These are phyloP conservation scores for Coelopa frigida DNA, from an alignment of 1,140 invertebrate species.

Conservation along the genomic window DNA sequence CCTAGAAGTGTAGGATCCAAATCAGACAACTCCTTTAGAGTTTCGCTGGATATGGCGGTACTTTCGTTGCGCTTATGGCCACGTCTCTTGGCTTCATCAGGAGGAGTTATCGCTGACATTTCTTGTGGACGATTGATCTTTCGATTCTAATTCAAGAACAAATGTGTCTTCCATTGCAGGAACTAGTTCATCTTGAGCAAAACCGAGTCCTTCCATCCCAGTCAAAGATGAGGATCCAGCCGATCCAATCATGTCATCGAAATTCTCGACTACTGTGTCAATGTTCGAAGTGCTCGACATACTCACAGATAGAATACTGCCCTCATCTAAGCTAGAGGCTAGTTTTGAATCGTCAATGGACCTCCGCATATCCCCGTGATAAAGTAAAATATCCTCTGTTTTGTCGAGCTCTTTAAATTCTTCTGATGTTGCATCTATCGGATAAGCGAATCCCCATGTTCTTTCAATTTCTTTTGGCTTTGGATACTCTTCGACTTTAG, in stretches of 20 bases:
- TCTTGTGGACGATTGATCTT: conserved; percentile 48
- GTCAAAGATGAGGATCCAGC: conserved; percentile 44
- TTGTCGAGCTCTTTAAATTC: conserved; percentile 29
- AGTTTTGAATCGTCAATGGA: conserved; percentile 43
- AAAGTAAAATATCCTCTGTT: conserved; percentile 34
- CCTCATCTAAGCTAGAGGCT: conserved; percentile 52
- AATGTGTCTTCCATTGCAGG: conserved; percentile 31
- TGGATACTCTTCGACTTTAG: conserved; percentile 39
- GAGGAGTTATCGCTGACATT: conserved; percentile 42
- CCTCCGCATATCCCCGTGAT: conserved; percentile 27
- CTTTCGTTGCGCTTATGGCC: conserved; percentile 53
- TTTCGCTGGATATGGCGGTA: conserved; percentile 40
- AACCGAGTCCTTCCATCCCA: conserved; percentile 36
- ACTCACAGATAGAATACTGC: conserved; percentile 50
- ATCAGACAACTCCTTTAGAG: conserved; percentile 32
- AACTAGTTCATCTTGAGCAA: conserved; percentile 41
- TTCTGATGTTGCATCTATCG: conserved; percentile 24
- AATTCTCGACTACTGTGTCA: conserved; percentile 52
- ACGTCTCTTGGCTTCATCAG: conserved; percentile 48
- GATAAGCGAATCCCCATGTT: conserved; percentile 36
- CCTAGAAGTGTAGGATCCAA: conserved; percentile 20
- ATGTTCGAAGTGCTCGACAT: conserved; percentile 52
- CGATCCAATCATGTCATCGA: conserved; percentile 49
- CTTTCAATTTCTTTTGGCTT: conserved; percentile 35
- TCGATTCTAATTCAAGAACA: conserved; percentile 38